Evolutionary conservation across 2,797 vertebrate species (phyloP).

Genomic region (Pangasius sanitwongsei): DNA sequence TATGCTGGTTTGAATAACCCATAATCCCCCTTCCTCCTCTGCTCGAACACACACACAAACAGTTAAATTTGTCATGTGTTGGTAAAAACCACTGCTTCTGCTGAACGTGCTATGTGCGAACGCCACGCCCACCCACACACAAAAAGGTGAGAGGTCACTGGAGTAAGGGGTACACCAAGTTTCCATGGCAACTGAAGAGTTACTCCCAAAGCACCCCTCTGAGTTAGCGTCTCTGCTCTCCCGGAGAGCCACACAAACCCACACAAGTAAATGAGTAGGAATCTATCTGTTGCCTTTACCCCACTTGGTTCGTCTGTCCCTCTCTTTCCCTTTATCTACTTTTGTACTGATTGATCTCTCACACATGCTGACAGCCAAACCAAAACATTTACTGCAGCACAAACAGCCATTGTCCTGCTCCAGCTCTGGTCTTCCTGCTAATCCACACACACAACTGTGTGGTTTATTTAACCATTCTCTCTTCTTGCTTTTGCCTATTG

Average conservation of each 20-base stretch:
- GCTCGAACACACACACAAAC: neutral
- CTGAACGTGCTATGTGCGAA: neutral
- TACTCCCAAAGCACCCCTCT: slow-evolving; percentile 46
- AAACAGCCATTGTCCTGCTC: slow-evolving; percentile 65
- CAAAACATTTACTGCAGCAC: slow-evolving; percentile 74
- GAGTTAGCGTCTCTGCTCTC: slow-evolving; percentile 39
- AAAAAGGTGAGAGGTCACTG: slow-evolving; percentile 51
- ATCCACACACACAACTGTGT: neutral
- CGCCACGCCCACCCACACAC: slow-evolving; percentile 39
- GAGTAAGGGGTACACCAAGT: slow-evolving; percentile 48
- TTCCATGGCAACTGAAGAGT: slow-evolving; percentile 45
- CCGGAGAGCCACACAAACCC: slow-evolving; percentile 5
- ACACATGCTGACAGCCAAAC: slow-evolving; percentile 61
- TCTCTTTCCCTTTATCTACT: slow-evolving; percentile 27
- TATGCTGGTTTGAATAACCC: neutral
- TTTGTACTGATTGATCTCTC: slow-evolving; percentile 65
- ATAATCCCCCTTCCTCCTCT: neutral
- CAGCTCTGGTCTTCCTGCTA: slow-evolving; percentile 60
- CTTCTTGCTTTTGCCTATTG: neutral
- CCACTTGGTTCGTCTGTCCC: neutral
- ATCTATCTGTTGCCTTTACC: neutral
- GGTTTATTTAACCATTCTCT: slow-evolving; percentile 3
- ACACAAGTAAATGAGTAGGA: neutral
- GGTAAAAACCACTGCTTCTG: neutral
- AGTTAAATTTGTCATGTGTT: neutral